A percentile compares a stretch with the other conserved stretches of the same genome.
Conservation (phyloP, 2,888 invertebrate species). For the Campoplex nolae region DNA sequence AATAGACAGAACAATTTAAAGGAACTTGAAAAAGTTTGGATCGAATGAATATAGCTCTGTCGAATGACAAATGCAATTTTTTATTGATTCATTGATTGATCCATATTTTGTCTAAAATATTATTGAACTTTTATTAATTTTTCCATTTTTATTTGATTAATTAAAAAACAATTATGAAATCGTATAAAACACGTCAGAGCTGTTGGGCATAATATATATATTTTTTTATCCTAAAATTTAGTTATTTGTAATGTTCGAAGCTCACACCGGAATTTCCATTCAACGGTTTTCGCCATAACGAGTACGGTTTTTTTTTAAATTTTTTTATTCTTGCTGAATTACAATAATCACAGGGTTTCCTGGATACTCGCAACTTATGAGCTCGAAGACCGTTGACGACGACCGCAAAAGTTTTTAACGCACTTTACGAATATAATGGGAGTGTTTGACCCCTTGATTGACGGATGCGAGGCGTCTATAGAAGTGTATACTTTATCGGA, state of each 20-base stretch:
- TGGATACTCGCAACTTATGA: constrained; percentile 29
- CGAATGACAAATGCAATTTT: too few species aligned
- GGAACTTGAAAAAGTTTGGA: too few species aligned
- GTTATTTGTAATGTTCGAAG: neutral
- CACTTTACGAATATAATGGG: constrained; percentile 40
- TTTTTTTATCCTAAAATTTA: neutral
- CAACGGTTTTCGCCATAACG: constrained; percentile 20
- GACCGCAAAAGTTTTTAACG: constrained; percentile 50
- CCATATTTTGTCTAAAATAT: too few species aligned
- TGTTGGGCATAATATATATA: neutral
- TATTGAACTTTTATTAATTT: too few species aligned
- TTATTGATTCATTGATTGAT: too few species aligned
- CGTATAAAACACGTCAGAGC: neutral
- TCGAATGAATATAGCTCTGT: neutral
- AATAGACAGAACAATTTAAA: too few species aligned
- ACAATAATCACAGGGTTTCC: constrained; percentile 28
- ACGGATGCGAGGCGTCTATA: constrained; percentile 45
- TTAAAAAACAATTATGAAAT: neutral
- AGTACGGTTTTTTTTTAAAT: neutral
- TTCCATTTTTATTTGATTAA: too few species aligned
- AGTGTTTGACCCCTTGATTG: constrained; percentile 64
- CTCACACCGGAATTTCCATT: neutral
- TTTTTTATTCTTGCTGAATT: neutral
- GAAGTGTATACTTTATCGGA: constrained; percentile 61
- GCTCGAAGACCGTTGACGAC: constrained; percentile 45